These are phyloP conservation scores for Coregonus suidteri DNA, from an alignment of 2,797 vertebrate genomes.

Conservation along the genomic window DNA sequence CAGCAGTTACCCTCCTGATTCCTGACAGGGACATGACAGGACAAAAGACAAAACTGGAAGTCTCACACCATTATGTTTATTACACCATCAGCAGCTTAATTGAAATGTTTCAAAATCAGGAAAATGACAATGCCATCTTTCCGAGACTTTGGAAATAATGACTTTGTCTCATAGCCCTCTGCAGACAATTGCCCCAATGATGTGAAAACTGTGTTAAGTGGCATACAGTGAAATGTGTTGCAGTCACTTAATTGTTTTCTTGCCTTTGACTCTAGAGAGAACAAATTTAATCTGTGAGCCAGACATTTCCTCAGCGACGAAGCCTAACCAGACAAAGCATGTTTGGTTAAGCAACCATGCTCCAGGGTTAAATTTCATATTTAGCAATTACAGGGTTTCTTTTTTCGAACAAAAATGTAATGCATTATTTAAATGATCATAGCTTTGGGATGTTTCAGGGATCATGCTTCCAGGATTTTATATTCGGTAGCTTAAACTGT, in stretches of 20 bases:
- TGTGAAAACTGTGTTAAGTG: slow-evolving; percentile 83
- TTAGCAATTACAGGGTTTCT: slow-evolving; percentile 80
- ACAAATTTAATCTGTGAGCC: slow-evolving; percentile 80
- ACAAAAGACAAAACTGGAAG: slow-evolving; percentile 66
- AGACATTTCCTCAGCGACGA: slow-evolving; percentile 80
- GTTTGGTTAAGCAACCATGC: slow-evolving; percentile 82
- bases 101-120: slow-evolving; percentile 79
- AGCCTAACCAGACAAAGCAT: slow-evolving; percentile 80
- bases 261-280: slow-evolving; percentile 80
- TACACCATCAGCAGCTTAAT: slow-evolving; percentile 74
- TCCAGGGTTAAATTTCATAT: slow-evolving; percentile 79
- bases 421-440: slow-evolving; percentile 85
- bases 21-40: slow-evolving; percentile 58
- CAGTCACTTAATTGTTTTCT: slow-evolving; percentile 84
- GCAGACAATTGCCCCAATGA: slow-evolving; percentile 79
- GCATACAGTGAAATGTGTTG: slow-evolving; percentile 74
- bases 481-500: neutral
- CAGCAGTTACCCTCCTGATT: slow-evolving; percentile 47
- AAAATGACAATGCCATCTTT: slow-evolving; percentile 75
- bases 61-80: slow-evolving; percentile 71
- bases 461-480: slow-evolving; percentile 31
- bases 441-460: slow-evolving; percentile 80
- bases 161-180: slow-evolving; percentile 76
- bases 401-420: slow-evolving; percentile 66
- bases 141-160: slow-evolving; percentile 74